A percentile compares a stretch with the other conserved stretches of the same genome.
These are phyloP conservation scores for Cacatua alba DNA, from an alignment of 2,113 vertebrate genomes.

Conservation along the genomic window DNA sequence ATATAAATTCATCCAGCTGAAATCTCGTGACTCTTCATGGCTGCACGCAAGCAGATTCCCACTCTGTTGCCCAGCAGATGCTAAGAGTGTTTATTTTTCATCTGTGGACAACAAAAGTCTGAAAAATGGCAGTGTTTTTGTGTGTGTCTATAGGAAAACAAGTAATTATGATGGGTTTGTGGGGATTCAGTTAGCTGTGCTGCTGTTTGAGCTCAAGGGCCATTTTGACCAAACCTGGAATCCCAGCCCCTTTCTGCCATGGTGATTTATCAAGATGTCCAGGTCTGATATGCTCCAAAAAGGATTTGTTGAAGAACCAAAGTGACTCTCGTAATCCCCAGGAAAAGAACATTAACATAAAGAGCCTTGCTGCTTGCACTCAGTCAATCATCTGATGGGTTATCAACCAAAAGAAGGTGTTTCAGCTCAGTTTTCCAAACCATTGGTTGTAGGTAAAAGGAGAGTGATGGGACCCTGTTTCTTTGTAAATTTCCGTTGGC, in stretches of 20 bases:
- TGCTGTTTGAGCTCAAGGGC: neutral
- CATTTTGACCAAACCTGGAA: neutral
- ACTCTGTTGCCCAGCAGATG: neutral
- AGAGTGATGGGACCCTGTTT: neutral
- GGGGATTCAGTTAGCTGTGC: neutral
- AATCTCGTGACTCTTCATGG: neutral
- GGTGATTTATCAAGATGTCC: neutral
- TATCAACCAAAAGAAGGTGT: neutral
- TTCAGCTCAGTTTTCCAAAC: neutral
- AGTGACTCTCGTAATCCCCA: neutral
- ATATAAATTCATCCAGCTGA: slow-evolving; percentile 16
- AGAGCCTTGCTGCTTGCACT: neutral
- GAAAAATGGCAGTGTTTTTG: neutral
- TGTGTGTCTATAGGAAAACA: neutral
- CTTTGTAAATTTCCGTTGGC: neutral
- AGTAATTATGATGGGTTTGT: neutral
- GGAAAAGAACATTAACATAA: neutral
- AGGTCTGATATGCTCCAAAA: neutral
- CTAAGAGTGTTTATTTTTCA: neutral
- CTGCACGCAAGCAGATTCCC: neutral
- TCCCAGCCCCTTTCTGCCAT: neutral
- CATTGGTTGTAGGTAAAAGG: neutral
- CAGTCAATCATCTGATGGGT: neutral
- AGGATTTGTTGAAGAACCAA: neutral
- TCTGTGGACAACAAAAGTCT: neutral